Evolutionary conservation across 2,113 vertebrate species (phyloP).

Genomic region (Leuciscus idus): DNA sequence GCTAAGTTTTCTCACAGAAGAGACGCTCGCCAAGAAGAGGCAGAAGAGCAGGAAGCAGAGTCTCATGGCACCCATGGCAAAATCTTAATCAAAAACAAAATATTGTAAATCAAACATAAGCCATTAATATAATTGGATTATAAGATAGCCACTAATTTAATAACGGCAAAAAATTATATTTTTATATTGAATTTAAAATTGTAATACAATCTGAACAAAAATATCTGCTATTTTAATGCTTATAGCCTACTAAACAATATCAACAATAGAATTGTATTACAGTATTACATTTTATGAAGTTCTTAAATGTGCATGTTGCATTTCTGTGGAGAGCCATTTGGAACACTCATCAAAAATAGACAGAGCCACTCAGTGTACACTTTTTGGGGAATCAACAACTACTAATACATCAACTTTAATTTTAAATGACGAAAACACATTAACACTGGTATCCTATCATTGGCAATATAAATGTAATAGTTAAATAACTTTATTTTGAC

Average conservation of each 20-base stretch:
- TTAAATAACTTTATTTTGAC: not conserved
- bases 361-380: not conserved
- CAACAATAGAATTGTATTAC: too few species aligned
- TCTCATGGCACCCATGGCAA: slow-evolving; percentile 1
- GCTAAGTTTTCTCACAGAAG: not conserved
- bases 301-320: not conserved
- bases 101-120: not conserved
- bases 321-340: not conserved
- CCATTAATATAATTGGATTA: too few species aligned
- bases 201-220: too few species aligned
- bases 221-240: too few species aligned
- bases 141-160: too few species aligned
- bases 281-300: too few species aligned
- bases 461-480: not conserved
- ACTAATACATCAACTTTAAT: not conserved
- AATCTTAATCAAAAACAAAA: not conserved
- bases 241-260: too few species aligned
- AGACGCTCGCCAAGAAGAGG: not conserved
- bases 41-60: not conserved
- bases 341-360: not conserved
- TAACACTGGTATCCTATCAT: not conserved
- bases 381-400: not conserved
- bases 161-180: too few species aligned
- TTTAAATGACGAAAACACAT: not conserved
- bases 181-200: too few species aligned